phyloP scores from a whole-genome alignment of 2,888 invertebrate species.

The Drosophila tanythrix region DNA sequence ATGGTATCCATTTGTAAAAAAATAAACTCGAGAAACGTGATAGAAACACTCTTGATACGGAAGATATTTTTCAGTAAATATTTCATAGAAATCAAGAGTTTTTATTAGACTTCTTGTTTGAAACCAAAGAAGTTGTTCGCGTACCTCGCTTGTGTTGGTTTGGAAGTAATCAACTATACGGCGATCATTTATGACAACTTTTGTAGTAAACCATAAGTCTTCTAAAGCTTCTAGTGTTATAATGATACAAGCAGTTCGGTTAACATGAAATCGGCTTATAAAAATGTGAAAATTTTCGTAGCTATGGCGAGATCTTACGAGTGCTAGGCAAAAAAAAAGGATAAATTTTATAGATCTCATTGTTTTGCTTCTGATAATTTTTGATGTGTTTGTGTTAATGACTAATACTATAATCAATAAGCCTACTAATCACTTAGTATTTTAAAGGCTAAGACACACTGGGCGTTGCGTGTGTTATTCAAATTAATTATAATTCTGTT shows the following conservation, averaged over 20 bases:
- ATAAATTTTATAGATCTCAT: not conserved
- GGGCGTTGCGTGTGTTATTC: no score
- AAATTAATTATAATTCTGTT: no score
- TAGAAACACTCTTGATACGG: not conserved
- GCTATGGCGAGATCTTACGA: not conserved
- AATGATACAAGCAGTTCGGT: not conserved
- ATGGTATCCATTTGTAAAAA: not conserved
- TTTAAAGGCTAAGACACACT: no score
- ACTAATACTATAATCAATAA: no score
- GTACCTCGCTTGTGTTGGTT: not conserved
- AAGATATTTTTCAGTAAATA: not conserved
- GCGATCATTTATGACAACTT: not conserved
- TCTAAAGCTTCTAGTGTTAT: not conserved
- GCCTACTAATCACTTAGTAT: no score
- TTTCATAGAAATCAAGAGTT: conserved; percentile 1
- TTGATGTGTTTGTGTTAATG: no score
- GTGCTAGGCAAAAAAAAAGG: not conserved
- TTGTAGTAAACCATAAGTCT: conserved; percentile 2
- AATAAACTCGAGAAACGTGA: not conserved
- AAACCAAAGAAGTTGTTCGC: not conserved
- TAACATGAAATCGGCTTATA: not conserved
- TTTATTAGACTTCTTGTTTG: not conserved
- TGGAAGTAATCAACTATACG: not conserved
- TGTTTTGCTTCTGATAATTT: not conserved
- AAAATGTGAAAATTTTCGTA: not conserved